Conservation (phyloP, 2,797 vertebrate species). For the Brotula barbata region DNA sequence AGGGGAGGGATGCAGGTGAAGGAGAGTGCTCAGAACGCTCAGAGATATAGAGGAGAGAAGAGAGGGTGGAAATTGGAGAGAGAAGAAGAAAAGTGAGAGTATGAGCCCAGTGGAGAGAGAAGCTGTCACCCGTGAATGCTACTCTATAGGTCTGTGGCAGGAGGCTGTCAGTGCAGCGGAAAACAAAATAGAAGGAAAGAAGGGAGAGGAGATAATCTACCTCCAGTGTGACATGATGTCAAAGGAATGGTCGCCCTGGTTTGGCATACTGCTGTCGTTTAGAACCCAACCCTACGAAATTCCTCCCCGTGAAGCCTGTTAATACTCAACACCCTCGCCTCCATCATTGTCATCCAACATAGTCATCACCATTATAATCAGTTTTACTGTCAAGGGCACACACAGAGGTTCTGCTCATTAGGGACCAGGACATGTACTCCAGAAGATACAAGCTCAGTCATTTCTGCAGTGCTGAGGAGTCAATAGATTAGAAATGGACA, state of each 20-base stretch:
- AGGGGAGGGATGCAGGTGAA: slow-evolving; percentile 64
- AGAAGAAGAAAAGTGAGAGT: slow-evolving; percentile 50
- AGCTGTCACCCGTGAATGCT: slow-evolving; percentile 61
- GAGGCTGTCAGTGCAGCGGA: slow-evolving; percentile 50
- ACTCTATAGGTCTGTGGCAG: slow-evolving; percentile 56
- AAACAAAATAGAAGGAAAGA: slow-evolving; percentile 41
- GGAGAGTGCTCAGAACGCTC: slow-evolving; percentile 55
- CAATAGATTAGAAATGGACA: neutral
- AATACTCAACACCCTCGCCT: slow-evolving; percentile 70
- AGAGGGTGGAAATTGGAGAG: slow-evolving; percentile 32
- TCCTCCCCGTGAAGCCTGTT: slow-evolving; percentile 58
- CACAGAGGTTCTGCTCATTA: slow-evolving; percentile 20
- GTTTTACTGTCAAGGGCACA: slow-evolving; percentile 44
- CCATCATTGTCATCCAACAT: slow-evolving; percentile 48
- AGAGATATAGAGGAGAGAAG: slow-evolving; percentile 9
- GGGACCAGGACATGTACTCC: slow-evolving; percentile 31
- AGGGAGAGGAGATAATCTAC: slow-evolving; percentile 62
- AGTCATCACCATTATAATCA: slow-evolving; percentile 62
- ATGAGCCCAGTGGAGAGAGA: slow-evolving; percentile 53
- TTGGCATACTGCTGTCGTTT: slow-evolving; percentile 46
- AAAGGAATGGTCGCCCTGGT: slow-evolving; percentile 38
- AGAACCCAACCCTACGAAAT: slow-evolving; percentile 56
- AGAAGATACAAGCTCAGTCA: slow-evolving; percentile 31
- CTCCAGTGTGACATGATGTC: slow-evolving; percentile 61
- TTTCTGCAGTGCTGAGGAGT: slow-evolving; percentile 21